A percentile compares a stretch with the other conserved stretches of the same genome.
phyloP scores from a whole-genome alignment of 1,140 invertebrate genomes.

The Drosophila teissieri region DNA sequence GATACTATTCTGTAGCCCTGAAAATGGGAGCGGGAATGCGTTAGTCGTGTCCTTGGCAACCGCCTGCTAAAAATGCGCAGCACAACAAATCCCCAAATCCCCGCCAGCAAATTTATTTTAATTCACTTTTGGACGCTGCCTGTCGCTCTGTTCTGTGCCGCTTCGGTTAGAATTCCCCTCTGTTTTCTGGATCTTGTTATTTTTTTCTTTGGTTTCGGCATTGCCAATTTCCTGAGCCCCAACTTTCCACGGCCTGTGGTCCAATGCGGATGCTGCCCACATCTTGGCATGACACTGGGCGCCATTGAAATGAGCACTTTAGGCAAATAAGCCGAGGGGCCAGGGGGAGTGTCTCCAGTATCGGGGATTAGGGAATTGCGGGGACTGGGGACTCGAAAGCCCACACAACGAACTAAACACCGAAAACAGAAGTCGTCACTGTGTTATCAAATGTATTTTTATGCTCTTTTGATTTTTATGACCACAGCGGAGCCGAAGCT shows the following conservation, averaged over 20 bases:
- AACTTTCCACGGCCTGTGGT: conserved; percentile 24
- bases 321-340: conserved; percentile 67
- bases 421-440: conserved; percentile 60
- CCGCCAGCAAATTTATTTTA: conserved; percentile 83
- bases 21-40: conserved; percentile 31
- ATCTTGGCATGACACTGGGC: conserved; percentile 74
- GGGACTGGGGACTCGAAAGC: neutral
- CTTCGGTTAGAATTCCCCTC: conserved; percentile 15
- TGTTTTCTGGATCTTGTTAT: conserved; percentile 14
- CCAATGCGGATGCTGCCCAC: conserved; percentile 46
- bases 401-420: conserved; percentile 46
- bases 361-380: neutral
- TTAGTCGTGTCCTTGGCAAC: conserved; percentile 56
- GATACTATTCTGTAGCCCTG: conserved; percentile 45
- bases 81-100: conserved; percentile 81
- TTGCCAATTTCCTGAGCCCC: conserved; percentile 73
- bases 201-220: conserved; percentile 60
- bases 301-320: conserved; percentile 83
- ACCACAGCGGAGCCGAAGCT: conserved; percentile 58
- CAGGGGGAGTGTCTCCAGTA: conserved; percentile 10
- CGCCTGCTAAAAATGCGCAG: conserved; percentile 76
- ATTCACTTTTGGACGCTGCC: conserved; percentile 78
- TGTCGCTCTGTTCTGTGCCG: conserved; percentile 38
- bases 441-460: conserved; percentile 83
- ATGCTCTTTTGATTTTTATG: conserved; percentile 84